These are phyloP conservation scores for Parnassius apollo DNA, from an alignment of 2,888 invertebrate genomes.

Conservation along the genomic window DNA sequence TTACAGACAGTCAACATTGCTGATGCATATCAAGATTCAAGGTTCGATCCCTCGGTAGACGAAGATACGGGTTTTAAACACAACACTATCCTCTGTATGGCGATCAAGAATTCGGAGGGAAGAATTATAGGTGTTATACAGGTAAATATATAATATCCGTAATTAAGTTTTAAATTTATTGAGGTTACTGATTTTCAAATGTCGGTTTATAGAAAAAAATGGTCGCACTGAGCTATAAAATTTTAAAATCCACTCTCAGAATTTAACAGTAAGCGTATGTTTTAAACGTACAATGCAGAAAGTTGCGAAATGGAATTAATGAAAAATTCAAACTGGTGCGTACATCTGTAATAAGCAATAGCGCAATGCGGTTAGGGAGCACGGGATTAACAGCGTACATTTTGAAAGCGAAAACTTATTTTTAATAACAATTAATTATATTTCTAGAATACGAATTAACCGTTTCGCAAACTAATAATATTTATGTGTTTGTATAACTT, in stretches of 20 bases:
- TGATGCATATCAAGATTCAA: constrained; percentile 92
- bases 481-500: too few relatives aligned
- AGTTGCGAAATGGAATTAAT: constrained; percentile 30
- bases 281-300: constrained; percentile 25
- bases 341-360: constrained; percentile 33
- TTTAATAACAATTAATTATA: not conserved
- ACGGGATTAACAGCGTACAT: constrained; percentile 28
- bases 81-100: constrained; percentile 96
- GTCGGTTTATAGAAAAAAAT: too few relatives aligned
- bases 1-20: constrained; percentile 92
- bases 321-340: constrained; percentile 32
- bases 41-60: constrained; percentile 94
- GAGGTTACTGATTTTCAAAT: too few relatives aligned
- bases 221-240: too few relatives aligned
- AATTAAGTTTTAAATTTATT: too few relatives aligned
- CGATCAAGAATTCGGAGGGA: constrained; percentile 95
- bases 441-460: not conserved
- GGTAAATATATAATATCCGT: constrained; percentile 45
- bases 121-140: constrained; percentile 96
- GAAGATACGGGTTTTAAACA: constrained; percentile 91
- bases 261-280: constrained; percentile 12
- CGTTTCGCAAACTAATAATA: too few relatives aligned
- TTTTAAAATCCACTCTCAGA: constrained; percentile 4
- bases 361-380: constrained; percentile 56
- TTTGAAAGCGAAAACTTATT: constrained; percentile 8